Conservation (phyloP, 2,113 vertebrate genomes). For the Chinchilla lanigera region DNA sequence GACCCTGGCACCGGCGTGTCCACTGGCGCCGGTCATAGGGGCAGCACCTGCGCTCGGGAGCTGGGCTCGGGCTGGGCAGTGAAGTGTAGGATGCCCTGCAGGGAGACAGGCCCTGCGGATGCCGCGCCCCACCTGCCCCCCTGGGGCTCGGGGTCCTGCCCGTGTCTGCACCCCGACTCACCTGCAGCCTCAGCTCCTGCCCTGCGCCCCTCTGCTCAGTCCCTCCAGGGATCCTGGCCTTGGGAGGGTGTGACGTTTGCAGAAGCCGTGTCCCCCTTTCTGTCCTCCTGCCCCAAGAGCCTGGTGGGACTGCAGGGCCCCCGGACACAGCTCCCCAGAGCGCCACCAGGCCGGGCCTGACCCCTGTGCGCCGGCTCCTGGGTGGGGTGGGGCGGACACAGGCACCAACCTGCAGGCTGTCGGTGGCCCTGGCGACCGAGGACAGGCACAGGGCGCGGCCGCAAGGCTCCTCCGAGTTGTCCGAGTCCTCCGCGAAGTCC, state of each 20-base stretch:
- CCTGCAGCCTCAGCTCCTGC: background rate
- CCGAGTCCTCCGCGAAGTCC: slow-evolving; percentile 90
- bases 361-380: background rate
- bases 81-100: rapidly evolving
- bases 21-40: too few species aligned
- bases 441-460: slow-evolving; percentile 82
- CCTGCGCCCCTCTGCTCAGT: rapidly evolving
- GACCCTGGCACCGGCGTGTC: rapidly evolving
- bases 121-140: rapidly evolving
- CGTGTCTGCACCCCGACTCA: background rate
- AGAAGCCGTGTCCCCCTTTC: background rate
- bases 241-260: background rate
- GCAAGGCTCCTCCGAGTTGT: slow-evolving; percentile 84
- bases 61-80: rapidly evolving
- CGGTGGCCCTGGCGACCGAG: slow-evolving; percentile 48
- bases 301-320: rapidly evolving
- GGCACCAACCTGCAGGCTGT: slow-evolving; percentile 84
- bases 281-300: background rate
- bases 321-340: background rate
- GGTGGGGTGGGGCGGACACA: background rate
- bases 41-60: rapidly evolving
- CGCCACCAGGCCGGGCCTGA: rapidly evolving
- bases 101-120: rapidly evolving
- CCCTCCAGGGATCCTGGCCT: background rate
- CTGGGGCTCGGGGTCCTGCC: rapidly evolving